Evolutionary conservation across 2,888 invertebrate species (phyloP).

Genomic region (Anodontia alba): DNA sequence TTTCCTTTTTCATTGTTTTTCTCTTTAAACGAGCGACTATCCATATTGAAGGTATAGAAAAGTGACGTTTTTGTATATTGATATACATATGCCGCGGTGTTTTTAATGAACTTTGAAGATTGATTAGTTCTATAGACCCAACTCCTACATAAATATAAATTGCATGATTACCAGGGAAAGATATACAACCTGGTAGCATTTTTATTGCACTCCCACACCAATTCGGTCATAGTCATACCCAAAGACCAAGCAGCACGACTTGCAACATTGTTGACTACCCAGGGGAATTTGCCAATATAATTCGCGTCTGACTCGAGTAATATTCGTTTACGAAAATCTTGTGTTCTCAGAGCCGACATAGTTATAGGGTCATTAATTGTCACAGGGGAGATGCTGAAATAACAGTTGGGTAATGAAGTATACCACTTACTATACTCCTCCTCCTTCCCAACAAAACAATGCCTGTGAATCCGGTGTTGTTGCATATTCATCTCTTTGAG

Average conservation of each 20-base stretch:
- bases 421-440: neutral
- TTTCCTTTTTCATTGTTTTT: too few species aligned
- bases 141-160: too few species aligned
- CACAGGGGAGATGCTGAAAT: too few species aligned
- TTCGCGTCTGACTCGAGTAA: neutral
- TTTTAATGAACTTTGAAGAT: too few species aligned
- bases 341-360: neutral
- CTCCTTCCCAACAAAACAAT: neutral
- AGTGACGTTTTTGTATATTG: too few species aligned
- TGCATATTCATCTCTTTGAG: neutral
- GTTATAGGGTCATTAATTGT: neutral
- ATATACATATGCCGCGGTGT: too few species aligned
- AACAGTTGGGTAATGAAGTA: neutral
- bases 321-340: neutral
- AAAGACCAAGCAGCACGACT: neutral
- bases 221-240: neutral
- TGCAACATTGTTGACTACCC: neutral
- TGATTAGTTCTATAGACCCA: too few species aligned
- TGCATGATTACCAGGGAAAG: neutral
- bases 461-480: neutral
- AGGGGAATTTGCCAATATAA: neutral
- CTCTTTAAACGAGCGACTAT: too few species aligned
- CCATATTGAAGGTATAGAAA: too few species aligned
- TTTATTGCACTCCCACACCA: neutral
- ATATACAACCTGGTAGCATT: neutral